Conservation (phyloP, 1,140 invertebrate genomes). For the Trachymyrmex septentrionalis region DNA sequence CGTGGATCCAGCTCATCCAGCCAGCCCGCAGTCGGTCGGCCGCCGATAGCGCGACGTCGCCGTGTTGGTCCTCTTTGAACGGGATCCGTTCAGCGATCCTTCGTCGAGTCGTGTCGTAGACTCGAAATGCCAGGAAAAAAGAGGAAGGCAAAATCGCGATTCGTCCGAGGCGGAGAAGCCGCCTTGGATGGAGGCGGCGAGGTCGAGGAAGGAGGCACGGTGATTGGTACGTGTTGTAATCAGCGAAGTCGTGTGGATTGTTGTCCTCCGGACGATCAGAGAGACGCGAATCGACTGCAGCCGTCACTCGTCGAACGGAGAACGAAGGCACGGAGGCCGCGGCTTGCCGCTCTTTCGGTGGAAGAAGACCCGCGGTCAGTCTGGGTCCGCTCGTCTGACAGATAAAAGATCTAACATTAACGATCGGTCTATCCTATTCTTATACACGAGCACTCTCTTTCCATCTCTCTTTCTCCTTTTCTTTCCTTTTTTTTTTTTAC, state of each 20-base stretch:
- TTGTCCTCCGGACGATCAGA: slow-evolving; percentile 45
- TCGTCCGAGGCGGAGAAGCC: background rate
- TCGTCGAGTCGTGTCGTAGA: slow-evolving; percentile 26
- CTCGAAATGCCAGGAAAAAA: slow-evolving; percentile 21
- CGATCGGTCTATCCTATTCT: slow-evolving; percentile 18
- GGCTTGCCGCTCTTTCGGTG: slow-evolving; percentile 74
- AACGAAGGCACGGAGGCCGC: slow-evolving; percentile 68
- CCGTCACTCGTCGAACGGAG: slow-evolving; percentile 80
- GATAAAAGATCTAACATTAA: slow-evolving; percentile 77
- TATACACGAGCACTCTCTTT: background rate
- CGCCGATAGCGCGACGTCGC: slow-evolving; percentile 44
- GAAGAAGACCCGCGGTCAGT: slow-evolving; percentile 69
- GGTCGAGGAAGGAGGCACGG: background rate
- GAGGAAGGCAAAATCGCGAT: background rate
- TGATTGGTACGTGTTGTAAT: slow-evolving; percentile 11
- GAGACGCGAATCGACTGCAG: slow-evolving; percentile 69
- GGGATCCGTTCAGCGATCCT: slow-evolving; percentile 14
- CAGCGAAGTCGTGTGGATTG: slow-evolving; percentile 8
- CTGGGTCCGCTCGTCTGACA: slow-evolving; percentile 74
- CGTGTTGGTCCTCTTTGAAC: background rate
- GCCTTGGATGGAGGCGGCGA: background rate
- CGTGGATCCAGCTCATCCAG: background rate
- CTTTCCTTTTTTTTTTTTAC: slow-evolving; percentile 21
- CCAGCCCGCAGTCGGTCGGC: slow-evolving; percentile 23
- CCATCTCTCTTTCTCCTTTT: background rate